A percentile compares a stretch with the other conserved stretches of the same genome.
Conservation (phyloP, 2,113 vertebrate genomes). For the Burhinus bistriatus region DNA sequence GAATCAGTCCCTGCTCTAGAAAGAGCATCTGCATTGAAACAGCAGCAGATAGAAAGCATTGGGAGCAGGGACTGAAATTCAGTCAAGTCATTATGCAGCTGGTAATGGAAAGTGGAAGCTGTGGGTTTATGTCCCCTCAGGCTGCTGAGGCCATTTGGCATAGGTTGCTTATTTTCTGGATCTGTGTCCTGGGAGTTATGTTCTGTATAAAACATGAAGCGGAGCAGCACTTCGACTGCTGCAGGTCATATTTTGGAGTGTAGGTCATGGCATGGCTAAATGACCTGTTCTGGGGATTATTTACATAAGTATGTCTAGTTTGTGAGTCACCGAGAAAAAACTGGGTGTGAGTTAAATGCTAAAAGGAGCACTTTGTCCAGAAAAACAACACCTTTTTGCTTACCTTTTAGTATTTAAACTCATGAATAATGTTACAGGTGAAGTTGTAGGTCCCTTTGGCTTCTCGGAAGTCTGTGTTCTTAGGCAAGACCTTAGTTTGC, state of each 20-base stretch:
- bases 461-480: not conserved
- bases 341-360: not conserved
- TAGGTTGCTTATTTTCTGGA: not conserved
- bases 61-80: not conserved
- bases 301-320: not conserved
- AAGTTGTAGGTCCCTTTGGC: not conserved
- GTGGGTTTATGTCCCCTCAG: not conserved
- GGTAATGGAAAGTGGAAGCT: not conserved
- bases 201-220: not conserved
- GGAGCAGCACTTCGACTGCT: not conserved
- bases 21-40: not conserved
- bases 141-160: not conserved
- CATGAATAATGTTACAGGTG: not conserved
- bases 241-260: not conserved
- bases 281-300: not conserved
- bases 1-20: not conserved
- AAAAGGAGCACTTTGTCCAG: not conserved
- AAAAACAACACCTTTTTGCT: not conserved
- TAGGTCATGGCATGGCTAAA: not conserved
- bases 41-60: not conserved
- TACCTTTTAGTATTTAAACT: not conserved
- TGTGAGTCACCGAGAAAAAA: not conserved
- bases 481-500: not conserved
- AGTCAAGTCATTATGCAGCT: not conserved
- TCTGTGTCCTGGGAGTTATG: not conserved